Evolutionary conservation across 1,140 invertebrate genomes (phyloP), one percentile per base, ranked within the genome.

Genomic region (Caerostris extrusa): DNA sequence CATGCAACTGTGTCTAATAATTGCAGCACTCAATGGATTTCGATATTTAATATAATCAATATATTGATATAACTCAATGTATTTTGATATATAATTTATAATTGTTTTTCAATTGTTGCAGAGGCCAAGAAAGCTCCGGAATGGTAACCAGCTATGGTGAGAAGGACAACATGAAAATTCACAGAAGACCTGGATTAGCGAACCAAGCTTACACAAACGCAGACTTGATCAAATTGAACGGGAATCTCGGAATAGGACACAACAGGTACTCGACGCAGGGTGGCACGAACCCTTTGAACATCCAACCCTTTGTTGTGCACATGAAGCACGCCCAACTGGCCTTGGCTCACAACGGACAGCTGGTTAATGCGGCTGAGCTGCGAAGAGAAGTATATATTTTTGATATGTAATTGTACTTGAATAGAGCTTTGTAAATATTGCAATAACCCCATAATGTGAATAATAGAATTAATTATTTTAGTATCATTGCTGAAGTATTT

Each of bases 311-410:
- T 96, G 98, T 99, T 10, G 98, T 99, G 0, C 98, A 99, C 95
- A 99, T 98, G 7, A 97, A 98, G 2, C 98, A 99, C 96, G 99
- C 99, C 0, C 97, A 98, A 7, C 96, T 99, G 86, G 98, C 98
- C 17, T 98, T 99, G 55, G 99, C 98, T 7, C 99, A 99, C 95
- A 99, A 99, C 96, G 99, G 99, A n/a, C 98, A 99, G 96, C 97
- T 99, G 34, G 98, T 99, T 6, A 99, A 99, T 96, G 99, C 98
- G 92, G 97, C 98, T 95, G 97, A 97, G 67, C 96, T 99, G 10
- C 96, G 98, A 94, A 97, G 98, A 96, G 98, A 98, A 97, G 98
- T 98, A 34, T 34, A 2, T 34, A 34, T 34, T 34, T 34, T 34
- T 34, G 34, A 34, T 34, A 34, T 34, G 34, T 34, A 34, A 34